Evolutionary conservation across 2,113 vertebrate genomes (phyloP).

Genomic region (Onychorhynchus coronatus): DNA sequence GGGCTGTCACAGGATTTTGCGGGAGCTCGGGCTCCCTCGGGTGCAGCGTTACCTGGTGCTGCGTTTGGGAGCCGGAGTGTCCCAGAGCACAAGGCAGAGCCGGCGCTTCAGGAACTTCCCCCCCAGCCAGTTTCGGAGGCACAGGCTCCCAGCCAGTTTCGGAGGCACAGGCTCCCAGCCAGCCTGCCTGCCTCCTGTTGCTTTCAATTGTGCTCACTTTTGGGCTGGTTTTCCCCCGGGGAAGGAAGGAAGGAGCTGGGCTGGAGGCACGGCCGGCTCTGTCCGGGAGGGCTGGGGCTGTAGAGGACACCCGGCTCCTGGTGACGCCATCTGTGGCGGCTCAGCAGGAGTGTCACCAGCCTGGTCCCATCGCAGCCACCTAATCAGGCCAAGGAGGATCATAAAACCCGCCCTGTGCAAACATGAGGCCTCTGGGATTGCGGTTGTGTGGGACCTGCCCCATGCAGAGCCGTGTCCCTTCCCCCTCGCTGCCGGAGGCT

Average conservation of each 20-base stretch:
- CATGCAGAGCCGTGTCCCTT: background rate
- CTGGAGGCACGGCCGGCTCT: background rate
- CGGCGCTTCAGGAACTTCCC: rapidly evolving
- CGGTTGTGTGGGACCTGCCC: background rate
- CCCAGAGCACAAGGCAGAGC: rapidly evolving
- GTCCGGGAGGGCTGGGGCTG: background rate
- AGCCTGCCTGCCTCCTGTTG: background rate
- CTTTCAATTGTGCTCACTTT: background rate
- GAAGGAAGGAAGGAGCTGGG: background rate
- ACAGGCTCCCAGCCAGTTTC: background rate
- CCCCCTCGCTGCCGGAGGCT: rapidly evolving
- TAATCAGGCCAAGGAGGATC: background rate
- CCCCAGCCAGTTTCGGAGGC: background rate
- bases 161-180: background rate
- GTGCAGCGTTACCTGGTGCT: background rate
- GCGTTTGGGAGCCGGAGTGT: background rate
- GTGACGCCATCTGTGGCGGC: background rate
- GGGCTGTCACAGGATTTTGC: background rate
- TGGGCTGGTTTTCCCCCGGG: background rate
- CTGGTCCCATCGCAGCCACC: background rate
- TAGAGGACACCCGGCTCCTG: background rate
- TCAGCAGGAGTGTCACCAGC: background rate
- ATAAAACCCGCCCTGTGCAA: slow-evolving; percentile 14
- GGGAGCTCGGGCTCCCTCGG: too few relatives aligned
- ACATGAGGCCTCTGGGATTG: background rate